A percentile compares a stretch with the other conserved stretches of the same genome.
These are phyloP conservation scores for Drosophila sp. DNA, from an alignment of 1,140 invertebrate genomes.

Conservation along the genomic window DNA sequence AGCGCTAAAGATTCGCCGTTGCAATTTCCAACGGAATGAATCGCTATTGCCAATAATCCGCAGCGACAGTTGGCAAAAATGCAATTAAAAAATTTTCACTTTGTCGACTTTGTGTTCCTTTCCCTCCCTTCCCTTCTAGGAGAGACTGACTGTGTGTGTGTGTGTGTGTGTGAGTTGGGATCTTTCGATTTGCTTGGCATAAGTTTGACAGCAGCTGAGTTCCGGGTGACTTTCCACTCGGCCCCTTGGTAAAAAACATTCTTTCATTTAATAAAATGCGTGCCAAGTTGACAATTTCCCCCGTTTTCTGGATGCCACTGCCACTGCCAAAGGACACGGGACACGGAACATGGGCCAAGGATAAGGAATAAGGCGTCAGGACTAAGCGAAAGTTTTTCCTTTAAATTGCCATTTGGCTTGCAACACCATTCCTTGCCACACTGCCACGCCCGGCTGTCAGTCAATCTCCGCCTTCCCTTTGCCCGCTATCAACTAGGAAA, in stretches of 20 bases:
- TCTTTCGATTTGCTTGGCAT: conserved; percentile 78
- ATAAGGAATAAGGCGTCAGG: conserved; percentile 18
- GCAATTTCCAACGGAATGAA: conserved; percentile 78
- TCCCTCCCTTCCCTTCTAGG: neutral
- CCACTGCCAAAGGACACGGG: neutral
- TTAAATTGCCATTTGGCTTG: conserved; percentile 36
- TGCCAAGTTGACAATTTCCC: conserved; percentile 81
- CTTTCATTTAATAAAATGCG: conserved; percentile 83
- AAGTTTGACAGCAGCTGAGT: conserved; percentile 72
- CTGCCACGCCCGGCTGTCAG: conserved; percentile 33
- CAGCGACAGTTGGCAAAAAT: conserved; percentile 81
- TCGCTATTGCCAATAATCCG: conserved; percentile 81
- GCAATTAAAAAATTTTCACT: conserved; percentile 83
- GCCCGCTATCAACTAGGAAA: neutral
- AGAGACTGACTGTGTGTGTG: conserved; percentile 20
- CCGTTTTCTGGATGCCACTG: neutral
- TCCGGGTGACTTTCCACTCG: conserved; percentile 10
- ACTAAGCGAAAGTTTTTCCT: conserved; percentile 43
- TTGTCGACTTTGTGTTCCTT: conserved; percentile 50
- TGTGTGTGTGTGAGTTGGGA: conserved; percentile 42
- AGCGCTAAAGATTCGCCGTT: conserved; percentile 63
- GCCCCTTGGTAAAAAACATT: conserved; percentile 55
- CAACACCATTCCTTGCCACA: conserved; percentile 20
- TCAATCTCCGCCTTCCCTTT: neutral
- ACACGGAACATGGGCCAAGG: conserved; percentile 18